Percentiles rank a stretch among this genome's conserved stretches.
Evolutionary conservation across 2,113 vertebrate species (phyloP).

Genomic region (Cyprinodon variegatus): DNA sequence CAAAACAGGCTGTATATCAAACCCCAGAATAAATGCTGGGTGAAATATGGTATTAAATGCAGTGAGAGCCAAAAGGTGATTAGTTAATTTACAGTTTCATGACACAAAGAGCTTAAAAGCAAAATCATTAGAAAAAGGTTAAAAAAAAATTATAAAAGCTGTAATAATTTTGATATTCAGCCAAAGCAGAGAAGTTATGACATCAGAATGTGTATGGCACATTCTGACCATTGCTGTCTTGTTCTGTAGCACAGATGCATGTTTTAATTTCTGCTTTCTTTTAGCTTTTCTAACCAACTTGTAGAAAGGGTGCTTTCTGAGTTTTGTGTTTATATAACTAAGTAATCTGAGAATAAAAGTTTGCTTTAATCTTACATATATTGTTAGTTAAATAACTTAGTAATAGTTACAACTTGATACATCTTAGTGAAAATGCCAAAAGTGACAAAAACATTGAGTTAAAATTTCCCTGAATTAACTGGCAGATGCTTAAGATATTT

Average conservation of each 20-base stretch:
- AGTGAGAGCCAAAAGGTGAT: neutral
- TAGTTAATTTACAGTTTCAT: neutral
- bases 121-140: neutral
- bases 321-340: neutral
- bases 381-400: neutral
- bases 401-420: neutral
- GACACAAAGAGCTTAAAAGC: neutral
- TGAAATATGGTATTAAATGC: neutral
- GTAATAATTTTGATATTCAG: neutral
- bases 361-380: too few species aligned
- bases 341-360: too few species aligned
- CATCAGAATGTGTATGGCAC: neutral
- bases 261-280: neutral
- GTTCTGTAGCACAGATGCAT: neutral
- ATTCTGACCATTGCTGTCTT: neutral
- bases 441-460: too few species aligned
- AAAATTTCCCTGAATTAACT: too few species aligned
- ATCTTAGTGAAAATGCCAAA: neutral
- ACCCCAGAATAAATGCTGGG: neutral
- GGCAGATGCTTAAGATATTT: too few species aligned
- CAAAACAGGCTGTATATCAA: neutral
- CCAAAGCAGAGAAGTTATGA: neutral
- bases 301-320: neutral
- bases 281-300: neutral
- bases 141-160: neutral